phyloP scores from a whole-genome alignment of 2,113 vertebrate species.

The Microtus montanus region DNA sequence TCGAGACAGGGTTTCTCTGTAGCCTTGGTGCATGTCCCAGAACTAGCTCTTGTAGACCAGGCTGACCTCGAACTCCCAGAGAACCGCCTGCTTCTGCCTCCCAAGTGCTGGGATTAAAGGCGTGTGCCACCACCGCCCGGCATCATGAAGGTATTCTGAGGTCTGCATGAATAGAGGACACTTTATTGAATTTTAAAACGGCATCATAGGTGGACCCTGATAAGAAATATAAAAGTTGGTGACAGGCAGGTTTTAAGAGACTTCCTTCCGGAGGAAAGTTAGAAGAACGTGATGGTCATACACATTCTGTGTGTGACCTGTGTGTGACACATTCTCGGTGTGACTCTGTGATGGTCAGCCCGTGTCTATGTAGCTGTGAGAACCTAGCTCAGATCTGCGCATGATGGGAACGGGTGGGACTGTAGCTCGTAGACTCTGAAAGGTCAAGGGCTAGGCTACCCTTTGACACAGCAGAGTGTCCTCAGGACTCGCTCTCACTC shows the following conservation, averaged over 20 bases:
- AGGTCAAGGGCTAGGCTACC: not conserved
- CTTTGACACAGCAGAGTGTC: not conserved
- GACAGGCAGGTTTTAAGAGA: constrained; percentile 19
- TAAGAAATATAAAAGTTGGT: constrained; percentile 38
- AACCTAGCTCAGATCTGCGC: not conserved
- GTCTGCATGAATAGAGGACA: not conserved
- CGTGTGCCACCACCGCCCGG: no score
- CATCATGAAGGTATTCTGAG: constrained; percentile 38
- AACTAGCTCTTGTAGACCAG: no score
- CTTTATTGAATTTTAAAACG: constrained; percentile 26
- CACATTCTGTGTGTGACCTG: no score
- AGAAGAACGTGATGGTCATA: not conserved
- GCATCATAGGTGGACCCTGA: not conserved
- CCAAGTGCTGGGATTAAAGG: no score
- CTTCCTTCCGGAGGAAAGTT: constrained; percentile 10
- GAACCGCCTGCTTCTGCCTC: no score
- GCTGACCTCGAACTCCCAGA: no score
- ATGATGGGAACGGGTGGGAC: not conserved
- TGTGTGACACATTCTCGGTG: no score
- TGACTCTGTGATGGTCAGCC: not conserved
- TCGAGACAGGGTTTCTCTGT: no score
- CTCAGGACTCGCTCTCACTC: not conserved
- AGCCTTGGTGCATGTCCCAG: no score
- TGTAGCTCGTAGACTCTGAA: not conserved
- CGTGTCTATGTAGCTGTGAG: not conserved